Evolutionary conservation across 2,113 vertebrate genomes (phyloP).

Genomic region (Stercorarius parasiticus): DNA sequence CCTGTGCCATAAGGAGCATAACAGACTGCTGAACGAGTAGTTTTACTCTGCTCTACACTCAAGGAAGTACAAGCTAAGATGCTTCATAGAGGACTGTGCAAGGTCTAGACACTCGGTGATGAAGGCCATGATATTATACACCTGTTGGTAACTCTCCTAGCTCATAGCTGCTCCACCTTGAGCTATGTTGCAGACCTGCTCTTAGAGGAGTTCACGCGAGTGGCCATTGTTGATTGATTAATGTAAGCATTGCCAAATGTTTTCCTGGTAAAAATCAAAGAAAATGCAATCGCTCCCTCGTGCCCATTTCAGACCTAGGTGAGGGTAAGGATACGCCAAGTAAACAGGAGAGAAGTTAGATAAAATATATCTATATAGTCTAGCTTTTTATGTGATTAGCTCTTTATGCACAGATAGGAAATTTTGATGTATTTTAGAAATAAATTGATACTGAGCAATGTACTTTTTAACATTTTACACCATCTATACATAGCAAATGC

Average conservation of each 20-base stretch:
- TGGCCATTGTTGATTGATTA: background rate
- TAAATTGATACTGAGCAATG: background rate
- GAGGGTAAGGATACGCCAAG: background rate
- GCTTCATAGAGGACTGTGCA: background rate
- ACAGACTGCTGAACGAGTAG: background rate
- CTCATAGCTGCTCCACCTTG: background rate
- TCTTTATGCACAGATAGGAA: background rate
- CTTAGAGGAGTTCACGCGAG: background rate
- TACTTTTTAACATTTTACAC: background rate
- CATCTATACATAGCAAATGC: background rate
- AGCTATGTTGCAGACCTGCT: background rate
- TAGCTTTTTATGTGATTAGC: background rate
- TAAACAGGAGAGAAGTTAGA: background rate
- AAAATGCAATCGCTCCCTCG: background rate
- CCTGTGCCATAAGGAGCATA: background rate
- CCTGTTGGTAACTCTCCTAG: background rate
- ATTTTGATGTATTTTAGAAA: background rate
- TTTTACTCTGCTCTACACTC: fast-evolving
- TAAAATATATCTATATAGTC: background rate
- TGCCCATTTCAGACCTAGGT: background rate
- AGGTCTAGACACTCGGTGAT: background rate
- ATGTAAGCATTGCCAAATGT: background rate
- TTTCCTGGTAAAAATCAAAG: background rate
- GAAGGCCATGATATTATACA: background rate
- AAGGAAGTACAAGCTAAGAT: background rate